These are phyloP conservation scores for Leptoteleia sp. DNA, from an alignment of 1,140 invertebrate species.

Conservation along the genomic window DNA sequence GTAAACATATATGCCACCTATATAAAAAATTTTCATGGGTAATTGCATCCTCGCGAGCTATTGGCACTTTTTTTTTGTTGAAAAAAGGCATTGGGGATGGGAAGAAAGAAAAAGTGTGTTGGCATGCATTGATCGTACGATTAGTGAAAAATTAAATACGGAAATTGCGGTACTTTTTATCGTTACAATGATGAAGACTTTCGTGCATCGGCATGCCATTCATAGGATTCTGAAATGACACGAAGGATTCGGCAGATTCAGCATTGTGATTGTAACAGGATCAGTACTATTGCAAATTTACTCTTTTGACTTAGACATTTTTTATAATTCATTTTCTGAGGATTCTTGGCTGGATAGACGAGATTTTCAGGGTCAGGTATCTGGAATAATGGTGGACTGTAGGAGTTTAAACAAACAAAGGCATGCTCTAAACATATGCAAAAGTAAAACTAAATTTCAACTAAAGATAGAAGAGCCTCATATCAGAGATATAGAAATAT, in stretches of 20 bases:
- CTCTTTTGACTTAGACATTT: conserved; percentile 14
- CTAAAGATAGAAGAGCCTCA: conserved; percentile 82
- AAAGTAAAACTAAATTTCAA: conserved; percentile 82
- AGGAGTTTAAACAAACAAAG: conserved; percentile 79
- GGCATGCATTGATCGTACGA: not conserved
- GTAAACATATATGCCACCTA: no score
- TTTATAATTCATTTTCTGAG: conserved; percentile 9
- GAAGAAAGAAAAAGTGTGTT: conserved; percentile 3
- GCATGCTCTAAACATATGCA: conserved; percentile 82
- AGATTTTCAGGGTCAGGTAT: conserved; percentile 14
- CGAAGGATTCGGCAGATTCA: conserved; percentile 73
- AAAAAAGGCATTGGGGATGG: no score
- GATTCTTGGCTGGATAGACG: conserved; percentile 10
- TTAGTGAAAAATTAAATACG: conserved; percentile 10
- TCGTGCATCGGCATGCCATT: conserved; percentile 80
- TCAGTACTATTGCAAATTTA: conserved; percentile 3
- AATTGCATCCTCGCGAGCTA: conserved; percentile 31
- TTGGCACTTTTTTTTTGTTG: no score
- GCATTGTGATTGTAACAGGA: conserved; percentile 60
- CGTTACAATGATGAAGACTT: conserved; percentile 64
- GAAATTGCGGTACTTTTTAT: conserved; percentile 47
- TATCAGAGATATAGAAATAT: conserved; percentile 80
- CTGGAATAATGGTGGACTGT: conserved; percentile 65
- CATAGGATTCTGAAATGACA: conserved; percentile 68
- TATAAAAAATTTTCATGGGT: no score